Evolutionary conservation across 2,888 invertebrate genomes (phyloP), one percentile per base, ranked within the genome.

Genomic region (Autographa gamma): DNA sequence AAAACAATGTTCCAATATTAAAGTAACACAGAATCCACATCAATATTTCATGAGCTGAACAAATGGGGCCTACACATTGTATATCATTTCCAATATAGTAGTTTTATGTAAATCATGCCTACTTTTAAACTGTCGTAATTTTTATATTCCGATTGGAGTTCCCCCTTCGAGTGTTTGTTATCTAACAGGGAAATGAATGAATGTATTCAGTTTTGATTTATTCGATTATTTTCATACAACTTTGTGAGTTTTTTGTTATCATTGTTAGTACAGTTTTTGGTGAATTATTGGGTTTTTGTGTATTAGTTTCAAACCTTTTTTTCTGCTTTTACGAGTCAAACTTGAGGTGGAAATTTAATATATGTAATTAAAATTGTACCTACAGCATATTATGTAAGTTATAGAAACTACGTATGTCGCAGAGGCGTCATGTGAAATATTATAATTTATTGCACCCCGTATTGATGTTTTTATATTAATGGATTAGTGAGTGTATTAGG

Each of bases 121-220:
- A 95, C 94, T 95, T 95, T 95, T 95, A 95, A 95, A 95, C 95
- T 94, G 93, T 89, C 93, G 93, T 95, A 95, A 95, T 95, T 95
- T 95, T 95, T 94, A 93, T 89, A 91, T 95, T 95, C 95, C 95
- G 95, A 93, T 94, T 89, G 88, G 84, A 90, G 89, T 91, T 90
- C 91, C 93, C 95, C 95, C 93, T 91, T 87, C 72, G 76, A 86
- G 89, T 92, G 92, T 94, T 93, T 93, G 94, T 95, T 95, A 95
- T 95, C 95, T 92, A 85, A 85, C 85, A 71, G 85, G 82, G 87
- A 91, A 92, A 92, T 91, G 91, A 94, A 94, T 92, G 93, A 93
- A 93, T 95, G 89, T 92, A 92, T 93, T 93, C 92, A 81, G 82
- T 85, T 90, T 84, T 95, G 95, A 95, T 95, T 94, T 95, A 95